Conservation (phyloP, 2,113 vertebrate genomes). For the Mobula birostris region DNA sequence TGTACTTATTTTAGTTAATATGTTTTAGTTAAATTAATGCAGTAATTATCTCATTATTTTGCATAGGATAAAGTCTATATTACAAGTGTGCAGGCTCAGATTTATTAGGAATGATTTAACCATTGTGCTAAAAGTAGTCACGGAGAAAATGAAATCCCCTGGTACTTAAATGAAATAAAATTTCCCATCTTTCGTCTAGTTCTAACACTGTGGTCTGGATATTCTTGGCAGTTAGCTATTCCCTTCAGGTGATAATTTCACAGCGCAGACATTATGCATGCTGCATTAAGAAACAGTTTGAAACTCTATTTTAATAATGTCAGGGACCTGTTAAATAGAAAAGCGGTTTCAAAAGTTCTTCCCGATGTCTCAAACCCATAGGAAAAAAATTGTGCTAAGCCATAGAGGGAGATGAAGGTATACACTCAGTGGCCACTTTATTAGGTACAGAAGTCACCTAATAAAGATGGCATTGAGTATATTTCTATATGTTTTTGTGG, state of each 20-base stretch:
- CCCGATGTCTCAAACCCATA: not conserved
- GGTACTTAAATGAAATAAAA: not conserved
- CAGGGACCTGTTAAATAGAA: not conserved
- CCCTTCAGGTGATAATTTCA: slow-evolving; percentile 21
- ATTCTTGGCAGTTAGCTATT: not conserved
- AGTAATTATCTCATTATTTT: slow-evolving; percentile 30
- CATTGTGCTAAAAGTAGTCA: not conserved
- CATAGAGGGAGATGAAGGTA: not conserved
- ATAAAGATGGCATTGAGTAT: too few species aligned
- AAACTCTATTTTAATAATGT: slow-evolving; percentile 9
- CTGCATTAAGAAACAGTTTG: not conserved
- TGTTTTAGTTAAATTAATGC: not conserved
- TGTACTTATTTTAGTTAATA: not conserved
- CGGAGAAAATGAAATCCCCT: slow-evolving; percentile 13
- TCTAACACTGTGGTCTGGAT: not conserved
- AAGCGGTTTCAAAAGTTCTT: not conserved
- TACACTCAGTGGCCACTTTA: too few species aligned
- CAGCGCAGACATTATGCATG: not conserved
- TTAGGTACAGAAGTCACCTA: too few species aligned
- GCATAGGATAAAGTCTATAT: not conserved
- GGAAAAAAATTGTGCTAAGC: not conserved
- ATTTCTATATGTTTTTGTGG: too few species aligned
- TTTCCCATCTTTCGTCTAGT: slow-evolving; percentile 3
- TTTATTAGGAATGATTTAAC: not conserved
- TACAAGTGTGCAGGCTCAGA: not conserved